Base-by-base conservation (phyloP, 2,113 vertebrate species). In the Elephantulus edwardii region DNA sequence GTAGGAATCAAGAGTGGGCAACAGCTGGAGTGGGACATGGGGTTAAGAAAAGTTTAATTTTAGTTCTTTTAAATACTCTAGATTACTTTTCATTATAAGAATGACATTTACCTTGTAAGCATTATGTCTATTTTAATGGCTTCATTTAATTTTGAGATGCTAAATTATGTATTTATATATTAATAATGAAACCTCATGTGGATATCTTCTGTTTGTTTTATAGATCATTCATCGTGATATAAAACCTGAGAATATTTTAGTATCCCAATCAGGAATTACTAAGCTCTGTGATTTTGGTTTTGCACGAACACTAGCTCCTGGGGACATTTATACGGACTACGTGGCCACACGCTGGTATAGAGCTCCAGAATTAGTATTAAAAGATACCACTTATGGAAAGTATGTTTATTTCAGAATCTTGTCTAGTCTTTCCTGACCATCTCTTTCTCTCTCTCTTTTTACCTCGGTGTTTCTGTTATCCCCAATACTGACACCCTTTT, bases 251-350 rank as follows among this genome's bases (percentile, higher is more conserved):
- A 97, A 96, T 95, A 96, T 97, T 95, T 96, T 96, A 88, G 95
- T 97, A 83, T 97, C 94, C 52, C 92, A 84, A 54, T 95, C 90
- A 93, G 94, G 96, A 96, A 96, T 97, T 83, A 95, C 93, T 84
- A 93, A 97, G 58, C 94, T 96, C 85, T 97, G 96, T 97, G 96
- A 97, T 96, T 97, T 97, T 92, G 95, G 91, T 87, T 97, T 97
- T 97, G 95, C 97, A 93, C 94, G 95, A 87, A 95, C 86, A 4
- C 90, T 97, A 90, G 92, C 84, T 83, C 95, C 96, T 76, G 96
- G 95, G 80, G 97, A 97, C 62, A 62, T 96, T 93, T 97, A 95
- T 82, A 97, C 95, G 14, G 97, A 96, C 83, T 97, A 96, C 64
- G 95, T 97, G 92, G 94, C 96, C 79, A 97, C 94, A 60, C 40